Evolutionary conservation across 2,797 vertebrate genomes (phyloP), one percentile per base, ranked within the genome.

Genomic region (Picus viridis): DNA sequence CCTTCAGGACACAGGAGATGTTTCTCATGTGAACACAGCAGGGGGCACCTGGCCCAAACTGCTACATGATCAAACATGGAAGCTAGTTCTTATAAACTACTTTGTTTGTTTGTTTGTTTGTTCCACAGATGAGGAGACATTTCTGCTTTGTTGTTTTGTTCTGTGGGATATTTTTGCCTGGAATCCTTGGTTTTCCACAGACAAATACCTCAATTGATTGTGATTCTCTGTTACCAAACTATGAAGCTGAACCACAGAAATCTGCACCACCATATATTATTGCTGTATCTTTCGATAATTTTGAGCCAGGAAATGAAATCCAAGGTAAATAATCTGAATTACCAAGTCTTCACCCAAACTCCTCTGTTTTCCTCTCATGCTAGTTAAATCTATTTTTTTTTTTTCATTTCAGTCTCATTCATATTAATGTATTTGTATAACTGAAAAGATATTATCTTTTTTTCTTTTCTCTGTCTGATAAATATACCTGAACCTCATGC

Each of bases 181-280:
- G 89, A 89, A 91, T 84, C 57, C 76, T 96, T 63, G 39, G 91
- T 62, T 89, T 92, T 86, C 94, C 95, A 67, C 83, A 86, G 45
- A 64, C 65, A 39, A 96, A 94, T 47, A 84, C 81, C 34, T 97
- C 96, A 90, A 96, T 97, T 71, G 96, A 97, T 45, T 97, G 97
- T 93, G 97, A 95, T 89, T 96, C 96, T 39, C 63, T 97, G 57
- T 74, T 96, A 77, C 94, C 96, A n/a, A 93, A 97, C 80, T 93
- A 96, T 59, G 81, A 86, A 94, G 18, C 14, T 84, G 76, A 93
- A 75, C 93, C 96, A 56, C 96, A 97, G 72, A 67, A 74, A 15
- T 95, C 96, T 75, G 41, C 77, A 71, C 86, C 96, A 16, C 97
- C 97, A 5, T 97, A 94, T 76, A 27, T 95, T 58, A 93, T 97